Conservation (phyloP, 2,888 invertebrate genomes). For the Pristionchus arcanus region DNA sequence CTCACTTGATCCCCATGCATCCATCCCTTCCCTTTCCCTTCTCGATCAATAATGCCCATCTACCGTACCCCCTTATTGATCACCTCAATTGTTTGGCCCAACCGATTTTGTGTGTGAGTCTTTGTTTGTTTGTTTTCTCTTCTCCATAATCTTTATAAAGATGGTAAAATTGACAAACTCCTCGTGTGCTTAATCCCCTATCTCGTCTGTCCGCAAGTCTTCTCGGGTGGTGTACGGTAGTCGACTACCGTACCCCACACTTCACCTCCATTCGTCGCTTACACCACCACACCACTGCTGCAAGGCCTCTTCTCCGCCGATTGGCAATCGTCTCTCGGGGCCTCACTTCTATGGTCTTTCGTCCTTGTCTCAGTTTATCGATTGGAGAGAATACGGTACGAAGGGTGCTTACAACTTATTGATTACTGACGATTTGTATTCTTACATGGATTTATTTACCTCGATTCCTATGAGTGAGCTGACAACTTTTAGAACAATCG, state of each 20-base stretch:
- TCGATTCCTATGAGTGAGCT: constrained; percentile 21
- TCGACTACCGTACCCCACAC: constrained; percentile 35
- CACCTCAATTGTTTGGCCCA: constrained; percentile 29
- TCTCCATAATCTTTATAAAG: constrained; percentile 37
- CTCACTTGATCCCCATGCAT: constrained; percentile 22
- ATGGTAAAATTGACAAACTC: constrained; percentile 33
- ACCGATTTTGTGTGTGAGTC: constrained; percentile 36
- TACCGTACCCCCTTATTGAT: constrained; percentile 9
- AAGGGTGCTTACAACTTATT: constrained; percentile 15
- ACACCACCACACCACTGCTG: constrained; percentile 8
- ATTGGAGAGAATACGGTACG: constrained; percentile 24
- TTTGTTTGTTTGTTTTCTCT: constrained; percentile 34
- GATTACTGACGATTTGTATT: background rate
- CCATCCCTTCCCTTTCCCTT: background rate
- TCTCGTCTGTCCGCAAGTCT: constrained; percentile 32
- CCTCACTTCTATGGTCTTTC: constrained; percentile 18
- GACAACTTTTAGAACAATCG: background rate
- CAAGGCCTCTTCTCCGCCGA: constrained; percentile 28
- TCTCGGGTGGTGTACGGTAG: constrained; percentile 29
- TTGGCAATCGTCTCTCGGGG: constrained; percentile 23
- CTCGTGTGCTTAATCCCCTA: constrained; percentile 46
- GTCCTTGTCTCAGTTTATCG: constrained; percentile 9
- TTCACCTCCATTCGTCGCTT: constrained; percentile 24
- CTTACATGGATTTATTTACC: background rate
- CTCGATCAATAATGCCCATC: constrained; percentile 18